Evolutionary conservation across 2,888 invertebrate species (phyloP), one percentile per base, ranked within the genome.

Genomic region (Cephus rjabovi): DNA sequence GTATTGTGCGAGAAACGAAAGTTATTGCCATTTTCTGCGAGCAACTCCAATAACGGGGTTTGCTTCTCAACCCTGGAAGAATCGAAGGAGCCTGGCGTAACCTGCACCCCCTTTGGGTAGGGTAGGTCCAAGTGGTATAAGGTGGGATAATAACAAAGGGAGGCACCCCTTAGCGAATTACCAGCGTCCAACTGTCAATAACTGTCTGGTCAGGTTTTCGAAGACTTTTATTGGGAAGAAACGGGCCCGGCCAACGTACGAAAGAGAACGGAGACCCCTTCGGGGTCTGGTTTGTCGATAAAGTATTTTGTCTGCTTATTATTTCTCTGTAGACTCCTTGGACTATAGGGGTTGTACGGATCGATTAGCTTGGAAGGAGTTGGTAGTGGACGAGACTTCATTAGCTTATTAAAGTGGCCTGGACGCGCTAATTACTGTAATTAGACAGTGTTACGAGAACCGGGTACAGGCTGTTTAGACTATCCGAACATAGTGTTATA

Each of bases 11-110:
- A 80, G 40, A 77, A 76, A 69, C 77, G 78, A 78, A 81, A 84
- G 81, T 82, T 85, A 86, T 86, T 76, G 86, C 76, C 79, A 77
- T 80, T 77, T 82, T 82, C 78, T 77, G 77, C 56, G 73, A 75
- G 71, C 15, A 76, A n/a, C 78, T 68, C 34, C 78, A 75, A 78
- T 78, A 78, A 78, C 78, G 56, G 35, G 73, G 73, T 56, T 56
- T 56, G 75, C 75, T 74, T 73, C 34, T 69, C 31, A 6, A 34
- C 12, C 76, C 74, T 80, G 79, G 37, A 33, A 79, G 69, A 76
- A 34, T 56, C 69, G 76, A 73, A 56, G 23, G 6, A 56, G 9
- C 9, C 56, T 23, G 23, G 56, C 56, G 56, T 56, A 56, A 56
- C 23, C 56, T 56, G 23, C 23, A 56, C 56, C 23, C 23, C 23